A percentile compares a stretch with the other conserved stretches of the same genome.
Conservation (phyloP, 2,888 invertebrate genomes). For the Napeogenes sylphis region DNA sequence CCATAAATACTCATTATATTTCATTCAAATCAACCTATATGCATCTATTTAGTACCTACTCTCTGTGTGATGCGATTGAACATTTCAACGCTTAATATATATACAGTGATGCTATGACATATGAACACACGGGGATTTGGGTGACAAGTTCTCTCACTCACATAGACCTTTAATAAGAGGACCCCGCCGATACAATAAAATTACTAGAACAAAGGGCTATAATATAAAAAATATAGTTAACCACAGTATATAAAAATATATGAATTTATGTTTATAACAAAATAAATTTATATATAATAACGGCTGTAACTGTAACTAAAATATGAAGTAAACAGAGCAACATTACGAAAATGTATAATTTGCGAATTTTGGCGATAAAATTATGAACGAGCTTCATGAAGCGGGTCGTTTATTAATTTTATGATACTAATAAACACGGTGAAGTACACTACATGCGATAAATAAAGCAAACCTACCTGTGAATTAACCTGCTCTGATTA, state of each 20-base stretch:
- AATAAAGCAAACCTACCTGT: conserved; percentile 30
- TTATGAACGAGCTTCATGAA: conserved; percentile 31
- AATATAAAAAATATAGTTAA: too few species aligned
- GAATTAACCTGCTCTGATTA: conserved; percentile 28
- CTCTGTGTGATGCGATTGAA: too few species aligned
- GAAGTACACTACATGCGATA: conserved; percentile 37
- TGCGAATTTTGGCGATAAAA: conserved; percentile 32
- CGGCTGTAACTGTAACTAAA: conserved; percentile 9
- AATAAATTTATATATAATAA: neutral
- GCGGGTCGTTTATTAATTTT: conserved; percentile 49
- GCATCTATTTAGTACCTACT: too few species aligned
- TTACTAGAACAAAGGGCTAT: too few species aligned
- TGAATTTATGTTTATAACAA: neutral
- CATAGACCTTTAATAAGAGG: too few species aligned
- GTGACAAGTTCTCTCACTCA: too few species aligned
- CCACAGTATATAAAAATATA: neutral
- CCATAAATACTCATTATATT: too few species aligned
- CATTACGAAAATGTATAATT: conserved; percentile 22
- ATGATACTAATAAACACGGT: conserved; percentile 48
- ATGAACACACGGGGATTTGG: too few species aligned
- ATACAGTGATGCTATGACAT: too few species aligned
- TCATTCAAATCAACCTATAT: too few species aligned
- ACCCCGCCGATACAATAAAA: too few species aligned
- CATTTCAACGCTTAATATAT: too few species aligned
- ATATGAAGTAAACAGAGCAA: conserved; percentile 21